phyloP scores from a whole-genome alignment of 1,140 invertebrate genomes.

The Heliconius melpomene region DNA sequence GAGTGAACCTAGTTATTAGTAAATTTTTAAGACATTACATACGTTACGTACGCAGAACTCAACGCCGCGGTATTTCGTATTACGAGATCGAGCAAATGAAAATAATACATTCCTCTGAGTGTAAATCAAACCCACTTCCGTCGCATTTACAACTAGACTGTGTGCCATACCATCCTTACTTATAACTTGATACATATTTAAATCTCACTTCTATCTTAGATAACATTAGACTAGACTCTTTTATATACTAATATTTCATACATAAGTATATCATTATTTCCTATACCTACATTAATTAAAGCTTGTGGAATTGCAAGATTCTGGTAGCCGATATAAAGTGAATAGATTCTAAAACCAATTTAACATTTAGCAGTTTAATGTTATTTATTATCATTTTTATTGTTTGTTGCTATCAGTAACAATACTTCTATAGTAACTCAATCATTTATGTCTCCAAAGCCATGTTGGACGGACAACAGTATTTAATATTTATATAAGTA shows the following conservation, averaged over 20 bases:
- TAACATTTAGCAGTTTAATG: not conserved
- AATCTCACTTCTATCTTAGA: not conserved
- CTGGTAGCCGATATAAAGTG: not conserved
- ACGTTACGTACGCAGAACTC: too few species aligned
- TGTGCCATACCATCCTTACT: too few species aligned
- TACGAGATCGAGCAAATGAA: too few species aligned
- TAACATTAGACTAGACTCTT: not conserved
- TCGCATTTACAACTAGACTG: not conserved
- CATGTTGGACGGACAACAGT: constrained; percentile 2
- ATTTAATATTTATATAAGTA: not conserved
- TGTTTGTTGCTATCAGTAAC: not conserved
- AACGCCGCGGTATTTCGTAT: too few species aligned
- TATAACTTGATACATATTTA: too few species aligned
- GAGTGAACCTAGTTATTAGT: not conserved
- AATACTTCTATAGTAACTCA: not conserved
- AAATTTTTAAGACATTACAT: not conserved
- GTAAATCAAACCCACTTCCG: too few species aligned
- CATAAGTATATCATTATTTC: not conserved
- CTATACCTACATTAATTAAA: constrained; percentile 11
- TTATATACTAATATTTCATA: not conserved
- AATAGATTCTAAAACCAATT: not conserved
- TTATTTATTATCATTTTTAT: not conserved
- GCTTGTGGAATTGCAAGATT: constrained; percentile 9
- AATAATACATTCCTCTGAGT: too few species aligned
- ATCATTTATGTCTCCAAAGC: not conserved